Conservation (phyloP, 2,888 invertebrate species). For the Dione vanillae region DNA sequence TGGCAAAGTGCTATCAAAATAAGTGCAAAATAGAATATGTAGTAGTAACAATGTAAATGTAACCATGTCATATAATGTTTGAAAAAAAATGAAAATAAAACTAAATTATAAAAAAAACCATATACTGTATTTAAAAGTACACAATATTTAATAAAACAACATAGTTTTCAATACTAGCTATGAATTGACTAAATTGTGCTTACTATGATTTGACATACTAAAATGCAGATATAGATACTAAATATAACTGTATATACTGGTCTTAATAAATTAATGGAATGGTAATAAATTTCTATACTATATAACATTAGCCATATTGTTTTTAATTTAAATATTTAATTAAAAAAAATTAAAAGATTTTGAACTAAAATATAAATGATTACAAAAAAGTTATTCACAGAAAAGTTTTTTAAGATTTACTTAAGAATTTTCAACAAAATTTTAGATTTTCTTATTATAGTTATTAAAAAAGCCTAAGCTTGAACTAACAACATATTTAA, state of each 20-base stretch:
- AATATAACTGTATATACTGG: background rate
- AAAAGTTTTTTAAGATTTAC: too few species aligned
- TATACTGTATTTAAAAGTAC: background rate
- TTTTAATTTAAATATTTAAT: background rate
- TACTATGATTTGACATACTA: background rate
- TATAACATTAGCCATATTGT: background rate
- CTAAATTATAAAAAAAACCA: background rate
- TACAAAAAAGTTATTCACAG: background rate
- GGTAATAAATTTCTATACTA: background rate
- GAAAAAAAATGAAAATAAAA: background rate
- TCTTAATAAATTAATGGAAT: constrained; percentile 5
- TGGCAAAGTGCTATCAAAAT: too few species aligned
- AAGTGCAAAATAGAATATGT: too few species aligned
- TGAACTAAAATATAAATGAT: background rate
- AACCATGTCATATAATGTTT: too few species aligned
- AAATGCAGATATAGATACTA: too few species aligned
- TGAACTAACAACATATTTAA: too few species aligned
- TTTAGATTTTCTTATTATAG: too few species aligned
- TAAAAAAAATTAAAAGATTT: background rate
- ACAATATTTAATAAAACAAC: background rate
- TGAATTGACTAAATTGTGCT: constrained; percentile 21
- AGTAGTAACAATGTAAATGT: too few species aligned
- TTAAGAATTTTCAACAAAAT: too few species aligned
- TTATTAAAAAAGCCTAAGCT: too few species aligned
- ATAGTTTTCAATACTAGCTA: background rate